A percentile compares a stretch with the other conserved stretches of the same genome.
Conservation (phyloP, 1,140 invertebrate species). For the Tetramorium simillimum region DNA sequence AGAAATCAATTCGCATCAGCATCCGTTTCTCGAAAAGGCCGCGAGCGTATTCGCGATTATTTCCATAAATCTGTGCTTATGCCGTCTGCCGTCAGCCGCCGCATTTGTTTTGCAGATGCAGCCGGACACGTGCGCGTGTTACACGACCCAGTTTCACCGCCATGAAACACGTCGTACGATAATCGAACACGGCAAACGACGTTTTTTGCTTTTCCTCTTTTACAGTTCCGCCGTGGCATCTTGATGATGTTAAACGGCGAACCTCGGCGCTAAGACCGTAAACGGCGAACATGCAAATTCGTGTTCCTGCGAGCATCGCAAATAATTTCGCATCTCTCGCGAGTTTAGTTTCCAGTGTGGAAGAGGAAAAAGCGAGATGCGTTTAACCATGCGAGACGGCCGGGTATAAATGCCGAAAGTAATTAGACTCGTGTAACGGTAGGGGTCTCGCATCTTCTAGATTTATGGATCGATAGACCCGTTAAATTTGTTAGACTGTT, state of each 20-base stretch:
- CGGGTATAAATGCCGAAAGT: slow-evolving; percentile 42
- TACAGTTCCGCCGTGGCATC: not conserved
- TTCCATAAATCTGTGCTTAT: slow-evolving; percentile 51
- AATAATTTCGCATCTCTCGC: not conserved
- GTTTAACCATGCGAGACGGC: slow-evolving; percentile 39
- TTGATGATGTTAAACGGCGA: slow-evolving; percentile 7
- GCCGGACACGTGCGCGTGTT: slow-evolving; percentile 10
- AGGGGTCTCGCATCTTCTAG: slow-evolving; percentile 28
- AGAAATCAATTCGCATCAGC: slow-evolving; percentile 30
- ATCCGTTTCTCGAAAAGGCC: slow-evolving; percentile 19
- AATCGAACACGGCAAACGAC: slow-evolving; percentile 9
- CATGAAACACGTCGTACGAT: not conserved
- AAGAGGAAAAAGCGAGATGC: not conserved
- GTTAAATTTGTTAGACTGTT: slow-evolving; percentile 60
- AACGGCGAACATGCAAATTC: slow-evolving; percentile 7
- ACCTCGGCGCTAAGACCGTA: not conserved
- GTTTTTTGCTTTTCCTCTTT: not conserved
- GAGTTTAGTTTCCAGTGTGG: not conserved
- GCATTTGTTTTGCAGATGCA: slow-evolving; percentile 45
- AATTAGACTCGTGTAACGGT: slow-evolving; percentile 49
- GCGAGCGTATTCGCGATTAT: slow-evolving; percentile 18
- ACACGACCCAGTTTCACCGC: slow-evolving; percentile 29
- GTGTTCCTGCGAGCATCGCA: not conserved
- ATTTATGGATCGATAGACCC: slow-evolving; percentile 58
- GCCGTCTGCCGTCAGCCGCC: slow-evolving; percentile 13